Conservation (phyloP, 1,140 invertebrate species). For the Plectrocnemia conspersa region DNA sequence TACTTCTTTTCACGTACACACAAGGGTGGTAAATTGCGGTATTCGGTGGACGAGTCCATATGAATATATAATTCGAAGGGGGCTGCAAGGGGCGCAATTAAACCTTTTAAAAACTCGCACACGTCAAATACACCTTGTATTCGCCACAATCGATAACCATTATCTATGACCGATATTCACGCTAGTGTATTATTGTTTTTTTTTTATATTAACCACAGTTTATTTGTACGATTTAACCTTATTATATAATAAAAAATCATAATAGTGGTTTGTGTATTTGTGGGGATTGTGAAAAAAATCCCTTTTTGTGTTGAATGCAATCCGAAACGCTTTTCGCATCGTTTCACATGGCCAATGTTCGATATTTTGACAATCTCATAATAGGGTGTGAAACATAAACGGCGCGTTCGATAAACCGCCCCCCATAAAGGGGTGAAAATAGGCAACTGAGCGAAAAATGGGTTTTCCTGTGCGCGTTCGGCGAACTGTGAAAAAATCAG, state of each 20-base stretch:
- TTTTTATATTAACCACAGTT: too few relatives aligned
- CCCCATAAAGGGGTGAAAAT: constrained; percentile 16
- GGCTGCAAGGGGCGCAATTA: background rate
- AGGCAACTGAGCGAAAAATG: constrained; percentile 21
- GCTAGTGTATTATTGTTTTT: too few relatives aligned
- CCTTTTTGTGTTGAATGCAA: constrained; percentile 20
- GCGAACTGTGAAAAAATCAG: constrained; percentile 30
- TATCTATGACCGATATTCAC: too few relatives aligned
- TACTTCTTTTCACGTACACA: background rate
- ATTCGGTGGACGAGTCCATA: background rate
- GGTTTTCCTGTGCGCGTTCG: constrained; percentile 11
- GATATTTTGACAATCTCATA: constrained; percentile 34
- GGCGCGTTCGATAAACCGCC: too few relatives aligned
- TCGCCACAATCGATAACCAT: too few relatives aligned
- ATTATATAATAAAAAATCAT: too few relatives aligned
- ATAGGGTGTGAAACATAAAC: constrained; percentile 31
- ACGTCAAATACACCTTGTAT: too few relatives aligned
- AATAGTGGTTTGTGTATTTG: background rate
- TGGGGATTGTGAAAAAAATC: constrained; percentile 4
- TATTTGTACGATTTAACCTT: too few relatives aligned
- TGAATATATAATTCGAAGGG: constrained; percentile 2
- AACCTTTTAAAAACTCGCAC: too few relatives aligned
- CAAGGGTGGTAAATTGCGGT: background rate
- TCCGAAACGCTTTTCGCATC: constrained; percentile 31
- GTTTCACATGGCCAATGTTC: constrained; percentile 32